Evolutionary conservation across 1,140 invertebrate species (phyloP).

Genomic region (Anoplolepis gracilipes): DNA sequence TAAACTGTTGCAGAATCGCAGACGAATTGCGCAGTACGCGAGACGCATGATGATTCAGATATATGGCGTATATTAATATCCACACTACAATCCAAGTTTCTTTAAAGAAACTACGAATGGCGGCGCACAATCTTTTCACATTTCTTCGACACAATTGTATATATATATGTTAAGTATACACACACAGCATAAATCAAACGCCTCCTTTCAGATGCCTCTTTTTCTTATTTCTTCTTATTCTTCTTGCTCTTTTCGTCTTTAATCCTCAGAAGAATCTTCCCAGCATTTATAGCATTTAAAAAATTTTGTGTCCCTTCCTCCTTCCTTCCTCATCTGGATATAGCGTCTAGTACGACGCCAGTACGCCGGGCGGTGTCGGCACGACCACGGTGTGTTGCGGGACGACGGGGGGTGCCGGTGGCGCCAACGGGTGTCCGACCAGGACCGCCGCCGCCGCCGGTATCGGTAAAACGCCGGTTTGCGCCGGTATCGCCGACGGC

Average conservation of each 20-base stretch:
- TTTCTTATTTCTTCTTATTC: not conserved
- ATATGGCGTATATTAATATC: slow-evolving; percentile 1
- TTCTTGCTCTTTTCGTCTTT: not conserved
- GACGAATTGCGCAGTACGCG: not conserved
- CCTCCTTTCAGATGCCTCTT: slow-evolving; percentile 3
- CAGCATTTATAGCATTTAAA: too few relatives aligned
- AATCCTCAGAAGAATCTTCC: not conserved
- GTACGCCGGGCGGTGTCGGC: slow-evolving; percentile 84
- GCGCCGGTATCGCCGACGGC: slow-evolving; percentile 81
- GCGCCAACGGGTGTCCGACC: slow-evolving; percentile 83
- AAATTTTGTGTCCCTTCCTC: not conserved
- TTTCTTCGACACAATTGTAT: slow-evolving; percentile 19
- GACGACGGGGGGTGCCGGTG: slow-evolving; percentile 80
- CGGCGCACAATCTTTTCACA: slow-evolving; percentile 45
- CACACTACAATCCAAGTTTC: slow-evolving; percentile 27
- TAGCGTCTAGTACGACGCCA: slow-evolving; percentile 81
- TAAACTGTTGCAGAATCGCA: not conserved
- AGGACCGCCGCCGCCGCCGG: slow-evolving; percentile 80
- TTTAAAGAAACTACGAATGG: slow-evolving; percentile 27
- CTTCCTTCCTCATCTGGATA: slow-evolving; percentile 8
- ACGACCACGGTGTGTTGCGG: slow-evolving; percentile 85
- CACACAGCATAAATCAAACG: slow-evolving; percentile 29
- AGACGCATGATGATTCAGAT: slow-evolving; percentile 19
- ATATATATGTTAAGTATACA: slow-evolving; percentile 48
- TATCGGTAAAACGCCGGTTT: slow-evolving; percentile 79